Evolutionary conservation across 2,797 vertebrate genomes (phyloP).

Genomic region (Masticophis lateralis): DNA sequence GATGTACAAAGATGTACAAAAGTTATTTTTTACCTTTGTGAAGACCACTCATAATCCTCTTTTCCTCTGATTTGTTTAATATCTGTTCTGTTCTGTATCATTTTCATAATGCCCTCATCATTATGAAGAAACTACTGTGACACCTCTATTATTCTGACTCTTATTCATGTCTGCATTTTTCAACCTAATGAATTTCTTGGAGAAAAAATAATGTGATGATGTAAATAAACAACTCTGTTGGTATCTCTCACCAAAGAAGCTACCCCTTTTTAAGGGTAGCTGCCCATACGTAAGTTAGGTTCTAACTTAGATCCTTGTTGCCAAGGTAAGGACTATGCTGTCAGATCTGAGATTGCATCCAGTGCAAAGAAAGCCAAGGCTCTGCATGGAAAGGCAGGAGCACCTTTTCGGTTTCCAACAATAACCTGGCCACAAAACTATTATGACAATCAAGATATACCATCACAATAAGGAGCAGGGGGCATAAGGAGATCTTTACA

Average conservation of each 20-base stretch:
- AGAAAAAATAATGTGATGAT: not conserved
- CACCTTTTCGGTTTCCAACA: not conserved
- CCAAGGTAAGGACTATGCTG: not conserved
- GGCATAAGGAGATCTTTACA: not conserved
- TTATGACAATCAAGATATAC: not conserved
- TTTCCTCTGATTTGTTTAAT: not conserved
- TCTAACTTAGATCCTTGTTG: not conserved
- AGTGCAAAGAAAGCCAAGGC: not conserved
- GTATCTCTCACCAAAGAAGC: not conserved
- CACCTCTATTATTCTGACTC: not conserved
- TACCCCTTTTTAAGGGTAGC: not conserved
- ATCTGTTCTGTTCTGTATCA: not conserved
- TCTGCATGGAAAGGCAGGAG: not conserved
- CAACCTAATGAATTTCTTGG: not conserved
- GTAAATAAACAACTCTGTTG: not conserved
- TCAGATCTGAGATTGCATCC: not conserved
- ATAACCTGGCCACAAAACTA: not conserved
- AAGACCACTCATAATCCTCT: not conserved
- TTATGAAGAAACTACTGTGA: not conserved
- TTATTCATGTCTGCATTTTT: not conserved
- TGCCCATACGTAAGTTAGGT: not conserved
- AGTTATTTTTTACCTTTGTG: not conserved
- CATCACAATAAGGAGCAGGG: not conserved
- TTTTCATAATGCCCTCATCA: not conserved
- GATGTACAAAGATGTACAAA: conserved; percentile 61